Evolutionary conservation across 2,113 vertebrate genomes (phyloP), one percentile per base, ranked within the genome.

Genomic region (Struthidea cinerea): DNA sequence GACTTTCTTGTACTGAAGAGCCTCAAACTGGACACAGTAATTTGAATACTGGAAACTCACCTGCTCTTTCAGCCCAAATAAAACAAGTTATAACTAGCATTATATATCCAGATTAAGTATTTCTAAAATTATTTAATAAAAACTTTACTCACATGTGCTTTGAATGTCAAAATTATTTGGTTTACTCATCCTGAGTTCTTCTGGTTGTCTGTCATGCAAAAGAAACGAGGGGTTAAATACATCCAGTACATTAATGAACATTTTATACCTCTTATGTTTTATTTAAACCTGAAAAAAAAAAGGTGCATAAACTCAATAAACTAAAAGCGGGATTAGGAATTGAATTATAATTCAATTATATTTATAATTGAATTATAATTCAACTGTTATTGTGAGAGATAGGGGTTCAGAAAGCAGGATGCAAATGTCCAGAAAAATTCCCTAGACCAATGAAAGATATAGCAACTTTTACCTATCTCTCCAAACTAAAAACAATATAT

Each of bases 131-230:
- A 46, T 30, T 79, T 52, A 67, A 88, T 74, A 50, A 77, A 92
- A 92, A 24, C 16, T 47, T 70, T 89, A 98, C 98, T 98, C 97
- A 98, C 98, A 37, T 19, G 95, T 65, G 35, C 50, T 97, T 87
- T 93, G 93, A 92, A 92, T 46, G 20, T 85, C 90, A 81, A 69
- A 82, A 69, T 94, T 52, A 70, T 70, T 94, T 16, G 2, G 84
- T 94, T 97, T 89, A 92, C 95, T 98, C 98, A 98, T 98, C 89
- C 82, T 97, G 60, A 87, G 32, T 52, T 79, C 30, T 93, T 96
- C 80, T 53, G 68, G 63, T 41, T 78, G 32, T 3, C 82, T 79
- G 65, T 93, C 81, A 96, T n/a, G 26, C 87, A 93, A 96, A 96
- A 88, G 41, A 90, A 95, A 91, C 1, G 37, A 94, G 15, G 37